Evolutionary conservation across 2,113 vertebrate genomes (phyloP), one percentile per base, ranked within the genome.

Genomic region (Tragulus kanchil): DNA sequence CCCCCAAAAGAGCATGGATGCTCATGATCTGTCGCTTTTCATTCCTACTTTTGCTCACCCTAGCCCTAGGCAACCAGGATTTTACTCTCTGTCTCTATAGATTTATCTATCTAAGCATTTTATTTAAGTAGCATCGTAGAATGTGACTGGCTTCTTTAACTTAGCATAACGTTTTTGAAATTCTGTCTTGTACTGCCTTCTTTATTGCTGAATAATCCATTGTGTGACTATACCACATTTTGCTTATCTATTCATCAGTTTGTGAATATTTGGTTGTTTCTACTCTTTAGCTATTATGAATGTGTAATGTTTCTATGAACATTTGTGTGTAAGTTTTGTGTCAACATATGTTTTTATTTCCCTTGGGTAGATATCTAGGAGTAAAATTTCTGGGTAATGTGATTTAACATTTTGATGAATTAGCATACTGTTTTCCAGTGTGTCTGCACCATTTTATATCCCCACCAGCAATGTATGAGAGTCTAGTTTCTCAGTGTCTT

Each of bases 331-430:
- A 77, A 36, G 19, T 62, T 96, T 84, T 48, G 13, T 69, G 25
- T 75, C 3, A 8, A 59, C 28, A 8, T 84, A 69, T 75, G 71
- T 92, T 93, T 93, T 93, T 91, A 61, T 94, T 77, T 89, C n/a
- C 87, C n/a, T 71, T 73, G 56, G 25, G 7, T 85, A 61, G 28
- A 50, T 61, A 90, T 48, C 45, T 79, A 64, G 67, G 31, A 84
- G 8, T 64, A 75, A 61, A 94, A 79, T 91, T 96, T 62, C 87
- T 93, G n/a, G 50, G 36, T 95, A n/a, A 48, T 50, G 31, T 56
- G 25, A 31, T 88, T 85, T 89, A 75, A 56, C 26, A 78, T 92
- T 83, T 65, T 89, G 42, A 86, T 59, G 67, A 79, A 65, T 26
- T n/a, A 1, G 54, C 71, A 71, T 67, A 56, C 12, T 42, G 2